phyloP scores from a whole-genome alignment of 2,888 invertebrate species.

The Atherix ibis region DNA sequence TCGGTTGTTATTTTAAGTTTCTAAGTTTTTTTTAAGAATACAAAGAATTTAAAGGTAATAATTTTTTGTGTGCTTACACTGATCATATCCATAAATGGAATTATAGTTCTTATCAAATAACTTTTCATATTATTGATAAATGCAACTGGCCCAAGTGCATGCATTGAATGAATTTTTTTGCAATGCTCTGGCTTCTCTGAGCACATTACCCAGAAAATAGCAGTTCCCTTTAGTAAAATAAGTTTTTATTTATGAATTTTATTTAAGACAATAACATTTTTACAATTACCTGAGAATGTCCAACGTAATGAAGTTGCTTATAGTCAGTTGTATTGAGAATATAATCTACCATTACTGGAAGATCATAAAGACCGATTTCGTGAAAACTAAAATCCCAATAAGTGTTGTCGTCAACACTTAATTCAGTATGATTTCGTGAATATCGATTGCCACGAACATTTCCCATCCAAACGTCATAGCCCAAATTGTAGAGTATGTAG shows the following conservation, averaged over 20 bases:
- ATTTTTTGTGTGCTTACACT: too few species aligned
- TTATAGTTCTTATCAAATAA: conserved; percentile 6
- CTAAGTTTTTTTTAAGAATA: too few species aligned
- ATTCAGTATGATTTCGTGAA: conserved; percentile 10
- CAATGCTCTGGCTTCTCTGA: conserved; percentile 26
- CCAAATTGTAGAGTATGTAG: conserved; percentile 8
- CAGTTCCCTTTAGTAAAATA: conserved; percentile 25
- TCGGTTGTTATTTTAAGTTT: too few species aligned
- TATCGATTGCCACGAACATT: conserved; percentile 16
- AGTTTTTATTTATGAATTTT: background rate
- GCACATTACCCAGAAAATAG: conserved; percentile 22
- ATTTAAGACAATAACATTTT: conserved; percentile 1
- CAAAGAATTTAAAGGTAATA: too few species aligned
- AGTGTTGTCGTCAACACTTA: conserved; percentile 6
- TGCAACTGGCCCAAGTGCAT: conserved; percentile 26
- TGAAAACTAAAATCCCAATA: conserved; percentile 26
- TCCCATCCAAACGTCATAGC: conserved; percentile 16
- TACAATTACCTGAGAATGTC: conserved; percentile 33
- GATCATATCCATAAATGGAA: conserved; percentile 4
- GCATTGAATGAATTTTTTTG: conserved; percentile 23
- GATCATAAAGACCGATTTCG: conserved; percentile 38
- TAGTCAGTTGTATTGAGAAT: conserved; percentile 29
- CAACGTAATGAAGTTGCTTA: conserved; percentile 36
- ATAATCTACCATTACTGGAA: conserved; percentile 38
- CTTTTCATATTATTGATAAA: conserved; percentile 17